Base-by-base conservation (phyloP, 2,888 invertebrate species). In the Stratiomys singularior region DNA sequence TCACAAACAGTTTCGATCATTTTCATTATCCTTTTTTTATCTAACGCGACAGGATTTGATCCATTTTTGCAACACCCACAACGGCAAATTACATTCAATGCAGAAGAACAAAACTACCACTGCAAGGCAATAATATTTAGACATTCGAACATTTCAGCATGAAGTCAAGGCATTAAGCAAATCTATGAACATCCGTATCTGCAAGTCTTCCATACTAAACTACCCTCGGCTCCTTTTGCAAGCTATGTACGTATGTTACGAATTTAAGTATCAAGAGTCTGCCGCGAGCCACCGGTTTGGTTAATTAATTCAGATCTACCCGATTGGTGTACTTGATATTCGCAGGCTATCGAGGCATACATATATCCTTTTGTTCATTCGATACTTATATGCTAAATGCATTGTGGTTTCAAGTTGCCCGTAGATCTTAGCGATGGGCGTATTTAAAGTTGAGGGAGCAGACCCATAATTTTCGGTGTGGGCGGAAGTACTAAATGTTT, bases 401-500 rank as follows among this genome's bases (percentile, higher is more conserved):
- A 56, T 13, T 28, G 71, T 56, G 56, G 56, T 72, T 56, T 27
- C n/a, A 7, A 18, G 27, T 9, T 52, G 47, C 46, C 18, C 15
- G 52, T 71, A 23, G 9, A 37, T 37, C 69, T 15, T n/a, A n/a
- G 25, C 5, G 9, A 37, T 47, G 71, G 71, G 71, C 56, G 56
- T 72, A 72, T 72, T 72, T 72, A 72, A n/a, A 28, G n/a, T 47
- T 27, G n/a, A 28, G 1, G n/a, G 46, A 23, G 27, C 52, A 72
- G 56, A 56, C 56, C n/a, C 28, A 52, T 72, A 56, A 27, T 21
- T 27, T 52, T 52, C n/a, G 46, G 25, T 13, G 15, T 69, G 25
- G 71, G 56, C 71, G 71, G 71, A 72, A 72, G 71, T 72, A 21
- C 71, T 56, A 56, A 72, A 72, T 72, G 71, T 72, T 72, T 72